Percentiles rank a stretch among this genome's conserved stretches.
Conservation (phyloP, 92 coral and sea anemone species). For the Epizoanthus fatuus region DNA sequence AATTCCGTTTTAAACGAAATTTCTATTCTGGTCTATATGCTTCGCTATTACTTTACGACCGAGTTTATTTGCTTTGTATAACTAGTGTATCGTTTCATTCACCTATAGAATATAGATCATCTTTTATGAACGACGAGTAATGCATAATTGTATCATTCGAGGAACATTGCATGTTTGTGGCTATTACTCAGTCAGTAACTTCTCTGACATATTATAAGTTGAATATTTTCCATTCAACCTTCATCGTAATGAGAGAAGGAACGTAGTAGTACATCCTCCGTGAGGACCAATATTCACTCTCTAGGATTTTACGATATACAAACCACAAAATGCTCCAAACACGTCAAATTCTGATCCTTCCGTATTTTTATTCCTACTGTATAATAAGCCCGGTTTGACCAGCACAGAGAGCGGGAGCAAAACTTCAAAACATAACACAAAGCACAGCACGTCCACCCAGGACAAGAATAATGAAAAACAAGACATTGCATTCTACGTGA, state of each 20-base stretch:
- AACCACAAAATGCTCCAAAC: conserved; percentile 4
- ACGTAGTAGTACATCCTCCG: not conserved
- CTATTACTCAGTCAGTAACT: not conserved
- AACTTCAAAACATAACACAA: too few species aligned
- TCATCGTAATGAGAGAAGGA: not conserved
- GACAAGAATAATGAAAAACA: too few species aligned
- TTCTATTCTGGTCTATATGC: not conserved
- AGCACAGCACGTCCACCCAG: too few species aligned
- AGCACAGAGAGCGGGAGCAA: not conserved
- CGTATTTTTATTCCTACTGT: not conserved
- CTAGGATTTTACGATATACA: not conserved
- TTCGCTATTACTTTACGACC: not conserved
- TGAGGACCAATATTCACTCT: not conserved
- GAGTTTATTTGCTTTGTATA: not conserved
- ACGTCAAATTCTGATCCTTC: conserved; percentile 2
- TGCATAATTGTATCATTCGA: not conserved
- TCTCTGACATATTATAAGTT: not conserved
- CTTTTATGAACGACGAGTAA: not conserved
- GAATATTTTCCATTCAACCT: conserved; percentile 6
- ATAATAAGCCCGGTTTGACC: not conserved
- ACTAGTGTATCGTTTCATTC: not conserved
- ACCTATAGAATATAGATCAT: not conserved
- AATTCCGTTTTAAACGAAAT: not conserved
- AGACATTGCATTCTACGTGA: too few species aligned
- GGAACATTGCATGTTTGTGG: not conserved